These are phyloP conservation scores for Pristionchus japonicus DNA, from an alignment of 2,888 invertebrate genomes.

Conservation along the genomic window DNA sequence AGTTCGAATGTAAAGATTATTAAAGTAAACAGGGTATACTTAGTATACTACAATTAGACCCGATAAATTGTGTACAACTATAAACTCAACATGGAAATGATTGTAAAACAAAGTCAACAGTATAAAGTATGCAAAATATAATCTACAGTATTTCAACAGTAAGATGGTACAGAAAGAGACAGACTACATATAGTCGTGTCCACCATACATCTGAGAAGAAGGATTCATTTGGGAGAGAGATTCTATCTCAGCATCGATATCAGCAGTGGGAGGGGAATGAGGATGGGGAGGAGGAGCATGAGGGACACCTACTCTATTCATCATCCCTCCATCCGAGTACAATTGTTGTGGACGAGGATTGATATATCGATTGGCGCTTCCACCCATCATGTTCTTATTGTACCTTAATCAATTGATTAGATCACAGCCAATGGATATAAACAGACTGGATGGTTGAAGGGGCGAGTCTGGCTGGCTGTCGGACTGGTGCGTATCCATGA, in stretches of 20 bases:
- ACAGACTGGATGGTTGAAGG: neutral
- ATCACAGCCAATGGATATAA: neutral
- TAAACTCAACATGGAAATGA: neutral
- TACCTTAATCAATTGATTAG: neutral
- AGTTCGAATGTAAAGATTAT: neutral
- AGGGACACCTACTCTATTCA: neutral
- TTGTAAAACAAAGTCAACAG: slow-evolving; percentile 19
- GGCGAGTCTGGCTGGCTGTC: neutral
- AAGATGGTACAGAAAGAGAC: too few relatives aligned
- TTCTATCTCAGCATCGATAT: slow-evolving; percentile 11
- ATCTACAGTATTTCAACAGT: neutral
- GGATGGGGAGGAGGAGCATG: neutral
- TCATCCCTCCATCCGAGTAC: slow-evolving; percentile 3
- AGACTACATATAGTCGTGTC: neutral
- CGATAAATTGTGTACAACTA: slow-evolving; percentile 13
- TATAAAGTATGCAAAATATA: slow-evolving; percentile 9
- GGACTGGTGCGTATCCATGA: neutral
- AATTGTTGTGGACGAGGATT: neutral
- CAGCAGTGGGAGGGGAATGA: neutral
- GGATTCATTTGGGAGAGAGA: slow-evolving; percentile 2
- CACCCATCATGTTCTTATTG: neutral
- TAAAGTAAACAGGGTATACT: neutral
- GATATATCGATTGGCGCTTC: neutral
- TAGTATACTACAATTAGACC: neutral
- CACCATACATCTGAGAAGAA: neutral